Evolutionary conservation across 2,888 invertebrate species (phyloP).

Genomic region (Oscheius sp.): DNA sequence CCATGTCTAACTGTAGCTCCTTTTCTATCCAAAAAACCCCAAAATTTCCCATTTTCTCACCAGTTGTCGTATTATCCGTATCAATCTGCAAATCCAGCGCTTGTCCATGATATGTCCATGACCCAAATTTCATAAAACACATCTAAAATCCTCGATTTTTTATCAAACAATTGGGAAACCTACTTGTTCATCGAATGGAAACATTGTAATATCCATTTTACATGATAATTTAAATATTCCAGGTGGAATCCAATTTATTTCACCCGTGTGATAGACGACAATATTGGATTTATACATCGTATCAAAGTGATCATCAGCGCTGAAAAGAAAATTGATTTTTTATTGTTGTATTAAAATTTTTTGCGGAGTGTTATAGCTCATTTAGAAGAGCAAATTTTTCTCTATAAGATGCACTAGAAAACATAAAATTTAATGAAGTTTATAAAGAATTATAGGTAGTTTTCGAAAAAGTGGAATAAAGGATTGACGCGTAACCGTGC

Average conservation of each 20-base stretch:
- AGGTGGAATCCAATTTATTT: slow-evolving; percentile 66
- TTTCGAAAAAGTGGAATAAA: too few relatives aligned
- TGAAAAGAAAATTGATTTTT: slow-evolving; percentile 37
- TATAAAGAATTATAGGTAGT: too few relatives aligned
- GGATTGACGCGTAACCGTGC: too few relatives aligned
- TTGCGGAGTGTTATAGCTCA: too few relatives aligned
- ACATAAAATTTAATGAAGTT: too few relatives aligned
- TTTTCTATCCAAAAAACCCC: too few relatives aligned
- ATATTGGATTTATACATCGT: slow-evolving; percentile 61
- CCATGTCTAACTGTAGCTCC: too few relatives aligned
- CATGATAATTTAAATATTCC: slow-evolving; percentile 61
- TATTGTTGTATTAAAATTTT: background rate
- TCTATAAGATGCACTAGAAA: background rate
- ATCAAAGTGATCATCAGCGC: slow-evolving; percentile 66
- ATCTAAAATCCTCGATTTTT: slow-evolving; percentile 23
- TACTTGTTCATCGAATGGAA: slow-evolving; percentile 62
- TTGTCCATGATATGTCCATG: slow-evolving; percentile 95
- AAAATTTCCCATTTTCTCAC: too few relatives aligned
- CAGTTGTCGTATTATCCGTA: slow-evolving; percentile 32
- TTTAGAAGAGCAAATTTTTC: too few relatives aligned
- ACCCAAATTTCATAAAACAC: slow-evolving; percentile 82
- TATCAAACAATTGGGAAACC: slow-evolving; percentile 16
- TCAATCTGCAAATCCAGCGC: slow-evolving; percentile 83
- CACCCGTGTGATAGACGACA: slow-evolving; percentile 61
- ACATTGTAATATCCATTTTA: slow-evolving; percentile 63